These are phyloP conservation scores for Scomberomorus guttatus DNA, from an alignment of 2,797 vertebrate species.

Conservation along the genomic window DNA sequence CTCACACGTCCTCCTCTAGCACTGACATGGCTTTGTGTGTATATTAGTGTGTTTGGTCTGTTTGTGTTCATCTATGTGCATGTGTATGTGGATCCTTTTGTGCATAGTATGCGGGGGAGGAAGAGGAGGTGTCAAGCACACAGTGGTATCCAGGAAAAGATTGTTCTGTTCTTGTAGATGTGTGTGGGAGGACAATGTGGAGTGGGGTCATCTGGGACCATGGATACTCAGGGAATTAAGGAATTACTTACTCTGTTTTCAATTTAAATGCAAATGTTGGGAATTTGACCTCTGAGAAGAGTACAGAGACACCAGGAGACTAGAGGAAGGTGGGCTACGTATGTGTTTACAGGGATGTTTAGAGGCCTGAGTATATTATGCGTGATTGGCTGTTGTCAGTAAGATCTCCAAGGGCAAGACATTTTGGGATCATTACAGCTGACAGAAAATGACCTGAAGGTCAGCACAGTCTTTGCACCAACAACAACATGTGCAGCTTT, in stretches of 20 bases:
- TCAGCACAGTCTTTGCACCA: conserved; percentile 35
- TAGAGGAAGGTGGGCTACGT: conserved; percentile 24
- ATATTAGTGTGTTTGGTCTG: conserved; percentile 10
- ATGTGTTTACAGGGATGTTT: conserved; percentile 43
- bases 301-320: conserved; percentile 46
- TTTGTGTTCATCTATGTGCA: conserved; percentile 56
- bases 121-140: conserved; percentile 68
- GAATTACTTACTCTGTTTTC: conserved; percentile 78
- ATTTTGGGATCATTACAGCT: conserved; percentile 53
- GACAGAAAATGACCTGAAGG: conserved; percentile 47
- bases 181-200: conserved; percentile 75
- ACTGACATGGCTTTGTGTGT: conserved; percentile 32
- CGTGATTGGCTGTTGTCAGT: conserved; percentile 53
- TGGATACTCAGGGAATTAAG: conserved; percentile 81
- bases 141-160: conserved; percentile 74
- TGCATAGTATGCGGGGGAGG: conserved; percentile 67
- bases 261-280: conserved; percentile 85
- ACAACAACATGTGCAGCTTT: conserved; percentile 19
- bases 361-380: conserved; percentile 34
- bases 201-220: conserved; percentile 74
- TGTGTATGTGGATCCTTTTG: conserved; percentile 50
- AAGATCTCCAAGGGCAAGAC: conserved; percentile 45
- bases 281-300: conserved; percentile 73
- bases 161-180: conserved; percentile 73
- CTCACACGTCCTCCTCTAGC: conserved; percentile 32